phyloP scores from a whole-genome alignment of 2,797 vertebrate species.

The Pygocentrus nattereri region DNA sequence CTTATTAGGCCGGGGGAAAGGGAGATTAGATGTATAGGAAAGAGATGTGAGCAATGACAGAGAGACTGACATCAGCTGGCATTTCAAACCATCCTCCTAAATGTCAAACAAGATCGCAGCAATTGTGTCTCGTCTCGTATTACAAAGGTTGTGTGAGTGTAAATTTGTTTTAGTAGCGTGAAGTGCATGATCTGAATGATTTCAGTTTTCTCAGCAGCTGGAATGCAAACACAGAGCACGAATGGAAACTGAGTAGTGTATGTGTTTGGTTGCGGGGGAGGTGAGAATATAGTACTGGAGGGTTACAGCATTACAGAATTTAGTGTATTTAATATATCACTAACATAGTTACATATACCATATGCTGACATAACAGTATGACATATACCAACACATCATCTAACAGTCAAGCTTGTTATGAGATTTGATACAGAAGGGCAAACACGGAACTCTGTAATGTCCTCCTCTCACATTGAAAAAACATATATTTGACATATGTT shows the following conservation, averaged over 20 bases:
- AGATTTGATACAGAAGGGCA: too few relatives aligned
- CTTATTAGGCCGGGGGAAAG: slow-evolving; percentile 46
- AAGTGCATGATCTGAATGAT: background rate
- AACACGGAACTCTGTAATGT: too few relatives aligned
- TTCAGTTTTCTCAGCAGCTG: too few relatives aligned
- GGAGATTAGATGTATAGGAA: slow-evolving; percentile 45
- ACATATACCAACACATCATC: too few relatives aligned
- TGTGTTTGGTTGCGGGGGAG: background rate
- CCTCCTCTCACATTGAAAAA: too few relatives aligned
- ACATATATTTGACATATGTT: too few relatives aligned
- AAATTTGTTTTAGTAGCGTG: background rate
- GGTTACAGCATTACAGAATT: background rate
- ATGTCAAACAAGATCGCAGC: slow-evolving; percentile 42
- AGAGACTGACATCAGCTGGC: background rate
- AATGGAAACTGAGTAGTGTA: background rate
- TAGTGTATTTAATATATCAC: background rate
- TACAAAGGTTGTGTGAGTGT: slow-evolving; percentile 23
- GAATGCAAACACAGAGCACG: background rate
- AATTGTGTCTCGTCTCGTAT: slow-evolving; percentile 33
- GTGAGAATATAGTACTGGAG: background rate
- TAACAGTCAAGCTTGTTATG: too few relatives aligned
- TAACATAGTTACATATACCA: too few relatives aligned
- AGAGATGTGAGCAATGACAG: slow-evolving; percentile 23
- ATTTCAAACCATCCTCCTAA: slow-evolving; percentile 36
- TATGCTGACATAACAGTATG: too few relatives aligned